Percentiles rank a stretch among this genome's conserved stretches.
phyloP scores from a whole-genome alignment of 1,140 invertebrate genomes.

The Limonius californicus region DNA sequence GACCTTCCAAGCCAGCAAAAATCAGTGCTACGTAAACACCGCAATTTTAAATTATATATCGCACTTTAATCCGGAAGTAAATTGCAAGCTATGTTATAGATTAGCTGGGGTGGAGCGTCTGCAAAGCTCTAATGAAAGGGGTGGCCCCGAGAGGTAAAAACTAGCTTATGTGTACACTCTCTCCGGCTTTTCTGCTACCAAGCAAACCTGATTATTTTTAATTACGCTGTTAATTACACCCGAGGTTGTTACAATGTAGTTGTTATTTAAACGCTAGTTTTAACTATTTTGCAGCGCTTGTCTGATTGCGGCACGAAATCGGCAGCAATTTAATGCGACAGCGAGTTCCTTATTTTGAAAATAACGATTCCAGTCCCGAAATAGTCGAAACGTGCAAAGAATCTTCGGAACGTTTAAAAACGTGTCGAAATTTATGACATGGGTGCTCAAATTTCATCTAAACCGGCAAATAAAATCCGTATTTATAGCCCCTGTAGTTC shows the following conservation, averaged over 20 bases:
- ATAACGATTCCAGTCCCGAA: too few relatives aligned
- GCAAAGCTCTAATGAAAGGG: conserved; percentile 8
- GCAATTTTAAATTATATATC: neutral
- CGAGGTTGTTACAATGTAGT: neutral
- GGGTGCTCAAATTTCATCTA: too few relatives aligned
- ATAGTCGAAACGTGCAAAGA: too few relatives aligned
- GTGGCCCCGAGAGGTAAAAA: conserved; percentile 7
- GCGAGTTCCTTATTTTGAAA: too few relatives aligned
- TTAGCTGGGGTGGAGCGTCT: neutral
- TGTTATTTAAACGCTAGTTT: conserved; percentile 6
- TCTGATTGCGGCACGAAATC: neutral
- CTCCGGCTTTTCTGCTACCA: neutral
- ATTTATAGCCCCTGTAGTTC: too few relatives aligned
- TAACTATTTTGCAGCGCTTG: neutral
- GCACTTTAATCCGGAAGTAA: conserved; percentile 1
- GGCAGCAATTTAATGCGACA: neutral
- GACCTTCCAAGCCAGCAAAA: too few relatives aligned
- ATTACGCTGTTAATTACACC: neutral
- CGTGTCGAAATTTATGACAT: too few relatives aligned
- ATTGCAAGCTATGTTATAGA: neutral
- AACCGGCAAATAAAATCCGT: too few relatives aligned
- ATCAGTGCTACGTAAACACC: too few relatives aligned
- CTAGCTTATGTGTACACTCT: conserved; percentile 1
- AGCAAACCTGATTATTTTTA: conserved; percentile 14
- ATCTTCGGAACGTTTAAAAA: too few relatives aligned